A percentile compares a stretch with the other conserved stretches of the same genome.
These are phyloP conservation scores for Schrankia costaestrigalis DNA, from an alignment of 2,888 invertebrate species.

Conservation along the genomic window DNA sequence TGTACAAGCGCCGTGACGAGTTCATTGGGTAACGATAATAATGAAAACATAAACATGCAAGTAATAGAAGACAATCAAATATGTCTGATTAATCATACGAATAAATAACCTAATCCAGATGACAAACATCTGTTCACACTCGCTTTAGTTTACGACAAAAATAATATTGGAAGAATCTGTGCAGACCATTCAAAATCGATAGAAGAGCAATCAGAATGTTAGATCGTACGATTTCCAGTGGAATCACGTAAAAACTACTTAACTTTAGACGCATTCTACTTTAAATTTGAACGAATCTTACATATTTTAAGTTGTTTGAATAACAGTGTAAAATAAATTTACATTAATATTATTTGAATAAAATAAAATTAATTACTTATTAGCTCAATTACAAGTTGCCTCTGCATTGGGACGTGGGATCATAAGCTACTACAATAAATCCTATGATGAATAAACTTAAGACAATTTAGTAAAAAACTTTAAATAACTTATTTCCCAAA, in stretches of 20 bases:
- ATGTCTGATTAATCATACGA: no score
- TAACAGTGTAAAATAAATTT: background rate
- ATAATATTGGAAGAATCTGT: slow-evolving; percentile 1
- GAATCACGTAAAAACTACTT: slow-evolving; percentile 25
- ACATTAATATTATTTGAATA: no score
- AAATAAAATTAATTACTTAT: no score
- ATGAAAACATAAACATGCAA: background rate
- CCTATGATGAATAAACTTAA: background rate
- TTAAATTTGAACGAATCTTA: slow-evolving; percentile 9
- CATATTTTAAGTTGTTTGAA: background rate
- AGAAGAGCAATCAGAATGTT: slow-evolving; percentile 7
- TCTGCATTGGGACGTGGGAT: no score
- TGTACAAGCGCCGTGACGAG: background rate
- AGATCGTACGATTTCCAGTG: slow-evolving; percentile 11
- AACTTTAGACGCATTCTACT: slow-evolving; percentile 12
- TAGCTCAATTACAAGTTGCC: no score
- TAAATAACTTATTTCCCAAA: no score
- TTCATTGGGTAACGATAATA: background rate
- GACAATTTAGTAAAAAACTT: background rate
- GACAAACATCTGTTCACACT: background rate
- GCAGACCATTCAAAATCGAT: slow-evolving; percentile 10
- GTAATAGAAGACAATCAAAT: no score
- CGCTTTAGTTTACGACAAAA: background rate
- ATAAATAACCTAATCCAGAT: no score
- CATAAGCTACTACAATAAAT: no score